Percentiles rank a stretch among this genome's conserved stretches.
These are phyloP conservation scores for Agrotis clavis DNA, from an alignment of 2,888 invertebrate species.

Conservation along the genomic window DNA sequence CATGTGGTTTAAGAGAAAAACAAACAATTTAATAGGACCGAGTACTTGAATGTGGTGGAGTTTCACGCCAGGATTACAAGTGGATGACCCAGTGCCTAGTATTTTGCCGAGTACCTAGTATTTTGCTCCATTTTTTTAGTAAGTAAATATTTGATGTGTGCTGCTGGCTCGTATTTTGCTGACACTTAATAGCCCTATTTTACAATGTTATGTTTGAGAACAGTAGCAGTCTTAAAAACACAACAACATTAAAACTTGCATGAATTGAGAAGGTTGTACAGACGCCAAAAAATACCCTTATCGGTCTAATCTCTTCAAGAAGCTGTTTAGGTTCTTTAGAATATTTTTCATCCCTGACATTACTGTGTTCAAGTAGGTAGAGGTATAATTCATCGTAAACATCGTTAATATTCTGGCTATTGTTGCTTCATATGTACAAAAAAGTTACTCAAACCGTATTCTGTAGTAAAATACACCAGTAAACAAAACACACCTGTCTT, in stretches of 20 bases:
- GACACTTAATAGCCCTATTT: neutral
- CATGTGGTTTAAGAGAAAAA: constrained; percentile 17
- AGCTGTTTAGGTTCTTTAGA: too few species aligned
- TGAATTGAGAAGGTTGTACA: too few species aligned
- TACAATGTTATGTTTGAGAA: neutral
- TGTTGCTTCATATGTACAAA: neutral
- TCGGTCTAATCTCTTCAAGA: too few species aligned
- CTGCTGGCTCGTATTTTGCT: neutral
- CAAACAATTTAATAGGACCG: constrained; percentile 32
- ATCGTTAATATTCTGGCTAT: neutral
- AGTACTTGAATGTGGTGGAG: constrained; percentile 14
- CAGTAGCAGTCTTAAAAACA: too few species aligned
- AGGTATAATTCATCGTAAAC: too few species aligned
- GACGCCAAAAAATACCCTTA: too few species aligned
- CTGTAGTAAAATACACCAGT: neutral
- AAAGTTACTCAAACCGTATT: neutral
- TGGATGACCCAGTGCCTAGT: neutral
- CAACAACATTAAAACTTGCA: too few species aligned
- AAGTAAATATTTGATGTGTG: neutral
- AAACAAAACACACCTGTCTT: neutral
- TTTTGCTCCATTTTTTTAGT: neutral
- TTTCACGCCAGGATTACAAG: constrained; percentile 22
- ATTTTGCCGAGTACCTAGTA: neutral
- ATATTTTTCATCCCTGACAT: too few species aligned
- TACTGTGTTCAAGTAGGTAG: too few species aligned